Conservation (phyloP, 2,113 vertebrate genomes). For the Cheirogaleus medius region DNA sequence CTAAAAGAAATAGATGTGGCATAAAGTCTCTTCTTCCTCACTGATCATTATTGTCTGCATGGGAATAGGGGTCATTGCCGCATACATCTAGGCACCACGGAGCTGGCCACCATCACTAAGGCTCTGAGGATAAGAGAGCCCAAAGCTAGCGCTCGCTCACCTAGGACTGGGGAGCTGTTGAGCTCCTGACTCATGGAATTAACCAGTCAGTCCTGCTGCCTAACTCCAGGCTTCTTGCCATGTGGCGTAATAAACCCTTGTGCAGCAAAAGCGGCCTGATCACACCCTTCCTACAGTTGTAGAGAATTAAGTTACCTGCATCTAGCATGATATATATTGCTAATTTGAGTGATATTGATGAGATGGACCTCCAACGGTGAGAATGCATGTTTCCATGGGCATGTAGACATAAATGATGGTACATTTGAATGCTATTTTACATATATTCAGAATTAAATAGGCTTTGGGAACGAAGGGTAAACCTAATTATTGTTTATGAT, state of each 20-base stretch:
- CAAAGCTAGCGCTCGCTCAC: neutral
- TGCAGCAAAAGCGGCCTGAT: neutral
- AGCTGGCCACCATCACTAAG: neutral
- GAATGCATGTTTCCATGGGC: neutral
- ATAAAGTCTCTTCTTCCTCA: neutral
- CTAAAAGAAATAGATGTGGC: rapidly evolving
- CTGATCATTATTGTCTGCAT: neutral
- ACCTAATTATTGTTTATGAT: neutral
- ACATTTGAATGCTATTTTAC: neutral
- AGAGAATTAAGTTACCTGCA: neutral
- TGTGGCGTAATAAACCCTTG: neutral
- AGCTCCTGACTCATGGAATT: neutral
- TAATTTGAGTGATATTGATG: neutral
- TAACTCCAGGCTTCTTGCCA: neutral
- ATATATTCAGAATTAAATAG: neutral
- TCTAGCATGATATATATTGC: neutral
- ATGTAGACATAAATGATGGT: neutral
- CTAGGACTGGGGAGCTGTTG: neutral
- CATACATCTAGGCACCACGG: neutral
- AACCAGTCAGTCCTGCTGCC: neutral
- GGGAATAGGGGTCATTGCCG: neutral
- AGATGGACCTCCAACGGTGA: neutral
- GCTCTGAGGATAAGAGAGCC: neutral
- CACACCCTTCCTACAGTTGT: neutral
- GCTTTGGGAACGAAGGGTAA: neutral